Evolutionary conservation across 1,140 invertebrate genomes (phyloP).

Genomic region (Eurosta solidaginis): DNA sequence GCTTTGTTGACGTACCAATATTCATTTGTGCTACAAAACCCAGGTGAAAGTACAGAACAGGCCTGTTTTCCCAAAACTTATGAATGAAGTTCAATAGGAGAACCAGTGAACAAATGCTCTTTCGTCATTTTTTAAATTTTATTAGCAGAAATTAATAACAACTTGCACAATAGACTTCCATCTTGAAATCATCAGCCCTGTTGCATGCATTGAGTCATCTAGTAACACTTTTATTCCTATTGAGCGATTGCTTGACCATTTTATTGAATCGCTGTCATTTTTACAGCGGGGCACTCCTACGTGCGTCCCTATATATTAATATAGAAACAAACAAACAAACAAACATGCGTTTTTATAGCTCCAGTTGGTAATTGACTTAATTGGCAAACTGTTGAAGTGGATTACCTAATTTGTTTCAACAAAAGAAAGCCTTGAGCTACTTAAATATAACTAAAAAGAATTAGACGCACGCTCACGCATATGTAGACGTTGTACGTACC

Average conservation of each 20-base stretch:
- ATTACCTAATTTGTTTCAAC: neutral
- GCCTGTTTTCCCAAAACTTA: neutral
- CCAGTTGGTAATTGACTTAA: slow-evolving; percentile 10
- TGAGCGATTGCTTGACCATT: neutral
- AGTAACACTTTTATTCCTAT: neutral
- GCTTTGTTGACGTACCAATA: neutral
- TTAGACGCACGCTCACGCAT: neutral
- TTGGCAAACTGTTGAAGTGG: neutral
- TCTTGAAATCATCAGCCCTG: too few species aligned
- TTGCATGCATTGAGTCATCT: neutral
- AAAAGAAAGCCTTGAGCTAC: neutral
- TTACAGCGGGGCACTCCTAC: neutral
- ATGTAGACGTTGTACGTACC: neutral
- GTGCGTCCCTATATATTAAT: neutral
- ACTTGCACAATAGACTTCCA: too few species aligned
- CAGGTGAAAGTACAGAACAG: slow-evolving; percentile 5
- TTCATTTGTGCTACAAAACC: neutral
- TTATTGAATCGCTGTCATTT: neutral
- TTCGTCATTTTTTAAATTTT: too few species aligned
- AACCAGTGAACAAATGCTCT: too few species aligned
- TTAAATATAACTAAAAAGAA: neutral
- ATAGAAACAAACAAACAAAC: neutral
- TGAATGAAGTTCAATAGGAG: neutral
- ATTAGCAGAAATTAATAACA: too few species aligned
- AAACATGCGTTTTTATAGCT: neutral